Conservation (phyloP, 2,797 vertebrate genomes). For the Selene dorsalis region DNA sequence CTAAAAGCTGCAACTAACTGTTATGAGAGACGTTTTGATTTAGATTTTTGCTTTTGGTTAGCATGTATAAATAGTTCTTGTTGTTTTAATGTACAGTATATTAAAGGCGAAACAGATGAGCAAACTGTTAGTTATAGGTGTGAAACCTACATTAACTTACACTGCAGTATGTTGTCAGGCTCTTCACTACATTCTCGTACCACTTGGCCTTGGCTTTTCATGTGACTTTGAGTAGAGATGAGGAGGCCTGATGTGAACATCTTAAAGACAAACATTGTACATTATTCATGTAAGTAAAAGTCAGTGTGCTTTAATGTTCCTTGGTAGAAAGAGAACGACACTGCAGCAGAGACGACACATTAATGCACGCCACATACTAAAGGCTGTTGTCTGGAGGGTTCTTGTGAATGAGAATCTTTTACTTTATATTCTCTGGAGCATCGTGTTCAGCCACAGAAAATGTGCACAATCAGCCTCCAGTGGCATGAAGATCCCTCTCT, state of each 20-base stretch:
- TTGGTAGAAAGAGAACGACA: not conserved
- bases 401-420: slow-evolving; percentile 24
- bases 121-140: not conserved
- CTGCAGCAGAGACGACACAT: slow-evolving; percentile 6
- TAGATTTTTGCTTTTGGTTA: not conserved
- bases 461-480: slow-evolving; percentile 52
- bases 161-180: not conserved
- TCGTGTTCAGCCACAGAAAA: slow-evolving; percentile 36
- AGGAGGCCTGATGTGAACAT: not conserved
- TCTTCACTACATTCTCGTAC: not conserved
- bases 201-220: not conserved
- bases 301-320: not conserved
- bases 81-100: not conserved
- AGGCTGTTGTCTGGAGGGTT: not conserved
- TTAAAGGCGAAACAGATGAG: not conserved
- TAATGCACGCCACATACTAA: not conserved
- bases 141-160: not conserved
- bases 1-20: not conserved
- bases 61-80: too few relatives aligned
- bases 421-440: slow-evolving; percentile 32
- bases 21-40: not conserved
- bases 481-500: slow-evolving; percentile 39
- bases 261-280: not conserved
- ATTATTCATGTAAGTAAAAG: slow-evolving; percentile 13
- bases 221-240: slow-evolving; percentile 4